These are phyloP conservation scores for Antrozous pallidus DNA, from an alignment of 2,797 vertebrate genomes.

Conservation along the genomic window DNA sequence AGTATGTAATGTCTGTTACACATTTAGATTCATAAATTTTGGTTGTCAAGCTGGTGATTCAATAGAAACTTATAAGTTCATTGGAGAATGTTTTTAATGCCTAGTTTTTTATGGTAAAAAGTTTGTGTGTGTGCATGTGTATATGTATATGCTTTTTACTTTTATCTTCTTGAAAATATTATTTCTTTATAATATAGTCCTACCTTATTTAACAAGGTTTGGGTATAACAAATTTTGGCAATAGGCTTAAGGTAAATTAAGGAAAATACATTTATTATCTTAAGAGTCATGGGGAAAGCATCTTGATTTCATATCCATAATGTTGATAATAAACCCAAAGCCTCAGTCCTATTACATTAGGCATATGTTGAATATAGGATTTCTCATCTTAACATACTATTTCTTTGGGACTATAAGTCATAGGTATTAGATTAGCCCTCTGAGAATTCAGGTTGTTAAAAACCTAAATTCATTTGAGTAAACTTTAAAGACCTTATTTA, in stretches of 20 bases:
- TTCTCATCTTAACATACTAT: conserved; percentile 33
- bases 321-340: conserved; percentile 29
- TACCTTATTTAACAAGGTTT: background rate
- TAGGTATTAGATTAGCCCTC: background rate
- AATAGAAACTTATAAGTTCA: conserved; percentile 51
- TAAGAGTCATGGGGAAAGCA: conserved; percentile 31
- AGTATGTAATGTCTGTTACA: conserved; percentile 64
- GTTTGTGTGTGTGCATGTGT: background rate
- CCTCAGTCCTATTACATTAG: conserved; percentile 9
- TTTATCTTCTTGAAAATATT: conserved; percentile 11
- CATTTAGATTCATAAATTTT: conserved; percentile 63
- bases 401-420: conserved; percentile 33
- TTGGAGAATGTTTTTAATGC: conserved; percentile 56
- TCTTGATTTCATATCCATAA: conserved; percentile 24
- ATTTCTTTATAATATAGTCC: conserved; percentile 35
- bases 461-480: background rate
- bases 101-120: background rate
- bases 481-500: background rate
- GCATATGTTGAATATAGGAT: background rate
- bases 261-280: conserved; percentile 32
- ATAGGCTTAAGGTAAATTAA: conserved; percentile 40
- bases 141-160: background rate
- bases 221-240: conserved; percentile 3
- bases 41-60: conserved; percentile 56
- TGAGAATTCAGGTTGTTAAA: conserved; percentile 21